Conservation (phyloP, 2,113 vertebrate genomes). For the Shinisaurus crocodilurus region DNA sequence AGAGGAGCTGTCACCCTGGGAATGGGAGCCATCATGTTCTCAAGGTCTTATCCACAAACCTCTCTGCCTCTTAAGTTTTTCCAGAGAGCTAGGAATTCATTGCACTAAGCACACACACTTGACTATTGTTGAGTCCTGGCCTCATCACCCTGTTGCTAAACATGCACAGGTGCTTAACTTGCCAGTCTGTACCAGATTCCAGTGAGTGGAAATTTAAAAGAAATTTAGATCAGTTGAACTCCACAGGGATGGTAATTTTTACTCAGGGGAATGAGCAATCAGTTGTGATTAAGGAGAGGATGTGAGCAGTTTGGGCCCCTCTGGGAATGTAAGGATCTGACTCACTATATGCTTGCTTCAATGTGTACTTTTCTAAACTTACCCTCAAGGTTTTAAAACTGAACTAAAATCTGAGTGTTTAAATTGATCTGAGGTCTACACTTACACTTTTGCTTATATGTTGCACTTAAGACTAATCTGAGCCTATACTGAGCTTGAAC, state of each 20-base stretch:
- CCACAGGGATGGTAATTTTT: background rate
- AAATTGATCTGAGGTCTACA: background rate
- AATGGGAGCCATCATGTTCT: background rate
- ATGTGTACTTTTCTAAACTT: background rate
- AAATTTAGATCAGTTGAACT: background rate
- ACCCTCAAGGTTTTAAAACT: background rate
- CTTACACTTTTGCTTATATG: background rate
- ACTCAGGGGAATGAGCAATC: background rate
- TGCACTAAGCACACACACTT: background rate
- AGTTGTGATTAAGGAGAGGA: background rate
- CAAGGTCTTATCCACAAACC: background rate
- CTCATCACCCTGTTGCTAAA: background rate
- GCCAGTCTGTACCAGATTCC: background rate
- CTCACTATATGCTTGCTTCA: background rate
- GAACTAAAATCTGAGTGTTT: background rate
- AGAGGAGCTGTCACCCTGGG: too few relatives aligned
- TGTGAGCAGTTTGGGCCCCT: background rate
- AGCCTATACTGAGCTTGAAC: background rate
- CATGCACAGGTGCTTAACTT: background rate
- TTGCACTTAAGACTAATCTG: background rate
- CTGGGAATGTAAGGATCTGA: background rate
- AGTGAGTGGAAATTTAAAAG: background rate
- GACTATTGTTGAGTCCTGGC: background rate
- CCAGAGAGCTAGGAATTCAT: background rate
- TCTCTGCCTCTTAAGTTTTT: background rate